Conservation (phyloP, 2,113 vertebrate species). For the Cyrtonyx montezumae region DNA sequence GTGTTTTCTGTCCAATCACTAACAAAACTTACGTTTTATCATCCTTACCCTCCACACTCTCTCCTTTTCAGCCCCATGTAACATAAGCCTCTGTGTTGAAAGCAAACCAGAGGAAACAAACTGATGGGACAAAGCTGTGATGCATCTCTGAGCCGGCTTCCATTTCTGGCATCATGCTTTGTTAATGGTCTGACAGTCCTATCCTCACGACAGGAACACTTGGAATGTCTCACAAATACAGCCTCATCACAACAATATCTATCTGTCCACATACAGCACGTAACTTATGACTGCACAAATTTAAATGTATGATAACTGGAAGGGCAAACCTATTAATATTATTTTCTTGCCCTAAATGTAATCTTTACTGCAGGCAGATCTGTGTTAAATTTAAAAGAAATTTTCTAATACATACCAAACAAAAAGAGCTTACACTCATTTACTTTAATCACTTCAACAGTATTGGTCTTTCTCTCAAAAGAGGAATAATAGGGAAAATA, state of each 20-base stretch:
- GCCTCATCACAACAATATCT: neutral
- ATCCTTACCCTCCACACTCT: neutral
- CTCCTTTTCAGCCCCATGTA: neutral
- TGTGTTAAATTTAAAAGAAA: neutral
- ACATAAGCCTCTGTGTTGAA: neutral
- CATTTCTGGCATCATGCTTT: neutral
- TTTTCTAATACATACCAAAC: neutral
- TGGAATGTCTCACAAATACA: neutral
- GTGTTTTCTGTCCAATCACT: conserved; percentile 5
- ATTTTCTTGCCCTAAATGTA: neutral
- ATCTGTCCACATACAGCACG: neutral
- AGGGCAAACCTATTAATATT: neutral
- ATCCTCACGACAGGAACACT: accelerated
- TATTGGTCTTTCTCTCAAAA: neutral
- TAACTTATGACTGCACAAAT: neutral
- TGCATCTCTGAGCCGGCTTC: neutral
- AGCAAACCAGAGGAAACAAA: accelerated
- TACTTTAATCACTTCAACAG: neutral
- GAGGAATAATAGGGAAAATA: neutral
- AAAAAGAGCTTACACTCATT: neutral
- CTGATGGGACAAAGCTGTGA: neutral
- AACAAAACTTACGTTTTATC: conserved; percentile 10
- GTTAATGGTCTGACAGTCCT: neutral
- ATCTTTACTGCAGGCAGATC: neutral
- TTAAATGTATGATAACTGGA: neutral